Base-by-base conservation (phyloP, 2,888 invertebrate genomes). In the Helicoverpa assulta region DNA sequence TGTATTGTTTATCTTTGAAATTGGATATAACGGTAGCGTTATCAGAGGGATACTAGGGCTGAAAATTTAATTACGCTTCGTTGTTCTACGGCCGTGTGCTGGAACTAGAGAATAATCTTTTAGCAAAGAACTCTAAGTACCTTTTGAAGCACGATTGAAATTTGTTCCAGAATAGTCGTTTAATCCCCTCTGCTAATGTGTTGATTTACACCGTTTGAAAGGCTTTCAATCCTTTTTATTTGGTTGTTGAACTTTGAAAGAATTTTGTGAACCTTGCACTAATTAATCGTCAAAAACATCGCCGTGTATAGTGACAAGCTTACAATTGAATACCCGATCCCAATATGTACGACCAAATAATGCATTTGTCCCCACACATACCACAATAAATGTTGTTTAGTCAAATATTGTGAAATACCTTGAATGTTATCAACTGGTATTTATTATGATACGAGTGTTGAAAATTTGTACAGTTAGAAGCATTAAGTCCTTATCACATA, bases 1-100 rank as follows among this genome's bases (percentile, higher is more conserved):
- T 69, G 79, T 82, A 83, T 82, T 90, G 87, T 90, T 91, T 90
- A 84, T 86, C 83, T 91, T 89, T 88, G 87, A 90, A 91, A 91
- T 90, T 90, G 88, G 85, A 88, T 90, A 86, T 86, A 85, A 85
- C 82, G 66, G 78, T 58, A 80, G 83, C 77, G 86, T 87, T 89
- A 86, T 86, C 80, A 85, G 59, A 74, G 83, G 84, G 80, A 82
- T 86, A 83, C 81, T 76, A 63, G 74, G 73, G 65, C 70, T 78
- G 85, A 84, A 88, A 88, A 88, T 88, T 85, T 88, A 89, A 90
- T 89, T 88, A 89, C 80, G 21, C 53, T 58, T 71, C 73, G 77
- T 75, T 77, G 70, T 62, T 75, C 59, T 71, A 66, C 65, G 47
- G 54, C 19, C 53, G 65, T 63, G 61, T 53, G 21, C n/a, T 54